Base-by-base conservation (phyloP, 2,888 invertebrate genomes). In the Euproctis similis region DNA sequence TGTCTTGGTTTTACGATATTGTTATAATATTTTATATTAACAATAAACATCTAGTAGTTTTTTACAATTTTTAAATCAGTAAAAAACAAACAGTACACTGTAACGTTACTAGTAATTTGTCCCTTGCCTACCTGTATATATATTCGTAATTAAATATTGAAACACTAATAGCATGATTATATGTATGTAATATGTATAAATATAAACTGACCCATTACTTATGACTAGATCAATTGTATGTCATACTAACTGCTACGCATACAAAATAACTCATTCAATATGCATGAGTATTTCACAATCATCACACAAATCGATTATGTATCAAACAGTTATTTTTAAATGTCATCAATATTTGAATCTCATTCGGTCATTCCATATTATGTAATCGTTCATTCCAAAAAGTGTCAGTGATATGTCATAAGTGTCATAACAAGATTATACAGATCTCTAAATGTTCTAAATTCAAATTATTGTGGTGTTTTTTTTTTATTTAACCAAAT, bases 371-470 rank as follows among this genome's bases (percentile, higher is more conserved):
- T n/a, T n/a, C n/a, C n/a, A n/a, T n/a, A n/a, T n/a, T n/a, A n/a
- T n/a, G n/a, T n/a, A n/a, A n/a, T n/a, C n/a, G n/a, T n/a, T n/a
- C n/a, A n/a, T n/a, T n/a, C n/a, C n/a, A n/a, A n/a, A n/a, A n/a
- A n/a, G n/a, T n/a, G n/a, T n/a, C n/a, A n/a, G n/a, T n/a, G n/a
- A n/a, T n/a, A n/a, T n/a, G n/a, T n/a, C n/a, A n/a, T n/a, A n/a
- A n/a, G n/a, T 36, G 37, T 28, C 34, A 36, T 42, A 41, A 39
- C 45, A 42, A 53, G 46, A 56, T 42, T 69, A 71, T 71, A 72
- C 73, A 72, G 73, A 74, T 74, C 73, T 71, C 53, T 57, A 46
- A 47, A 51, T 57, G 4, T 10, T 6, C 14, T 24, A 24, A 21
- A 12, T 29, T 23, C 23, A 14, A 29, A 26, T 34, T 36, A 10